Evolutionary conservation across 2,113 vertebrate genomes (phyloP), one percentile per base, ranked within the genome.

Genomic region (Pagrus major): DNA sequence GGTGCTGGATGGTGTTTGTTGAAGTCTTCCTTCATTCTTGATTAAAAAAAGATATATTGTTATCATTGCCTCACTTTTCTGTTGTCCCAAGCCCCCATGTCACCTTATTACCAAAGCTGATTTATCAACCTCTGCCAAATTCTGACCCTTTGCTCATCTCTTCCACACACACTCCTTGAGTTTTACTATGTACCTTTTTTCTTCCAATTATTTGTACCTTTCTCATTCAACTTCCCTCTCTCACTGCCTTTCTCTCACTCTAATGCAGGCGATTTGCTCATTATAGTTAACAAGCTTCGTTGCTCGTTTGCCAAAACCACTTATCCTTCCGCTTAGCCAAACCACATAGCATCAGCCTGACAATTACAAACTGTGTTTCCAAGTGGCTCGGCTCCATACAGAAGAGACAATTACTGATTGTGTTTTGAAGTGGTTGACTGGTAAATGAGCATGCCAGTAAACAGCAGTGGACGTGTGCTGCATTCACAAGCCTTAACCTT

Each of bases 31-130:
- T 33, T 75, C 49, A 63, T 49, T 33, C 39, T 78, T 49, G 68
- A 83, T 84, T 74, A 69, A 74, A 80, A 33, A 54, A 55, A 73
- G 58, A 29, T 52, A 78, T 27, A 66, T 66, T 80, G 75, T 69
- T 59, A 59, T 67, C 39, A n/a, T 5, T 51, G 23, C 14, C 18
- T 46, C 21, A 4, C 27, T 78, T 27, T n/a, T 27, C n/a, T 79
- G 20, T 23, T 46, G 14, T 65, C 64, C 44, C 27, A 42, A 6
- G 2, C 6, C 46, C 25, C 20, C 27, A 2, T 60, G 49, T 59
- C 63, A 20, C 44, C 35, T 51, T 27, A 63, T 81, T 52, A 66
- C 33, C 27, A 8, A 52, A n/a, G 16, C 27, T 73, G 8, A 35
- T 35, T 14, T n/a, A 20, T 61, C 6, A 31, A 7, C 37, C 12